Evolutionary conservation across 2,113 vertebrate genomes (phyloP).

Genomic region (Nymphicus hollandicus): DNA sequence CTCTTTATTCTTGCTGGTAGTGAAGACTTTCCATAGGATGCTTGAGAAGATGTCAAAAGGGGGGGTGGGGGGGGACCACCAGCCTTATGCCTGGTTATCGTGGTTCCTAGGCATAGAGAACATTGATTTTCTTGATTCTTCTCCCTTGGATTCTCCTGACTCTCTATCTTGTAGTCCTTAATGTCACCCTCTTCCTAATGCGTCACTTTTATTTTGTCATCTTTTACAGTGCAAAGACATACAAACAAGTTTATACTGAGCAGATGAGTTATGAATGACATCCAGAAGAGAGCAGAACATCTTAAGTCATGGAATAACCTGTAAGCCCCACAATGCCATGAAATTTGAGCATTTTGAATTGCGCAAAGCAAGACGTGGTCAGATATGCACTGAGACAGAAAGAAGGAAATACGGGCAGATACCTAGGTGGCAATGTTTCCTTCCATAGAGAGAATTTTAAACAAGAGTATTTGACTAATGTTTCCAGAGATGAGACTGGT

Average conservation of each 20-base stretch:
- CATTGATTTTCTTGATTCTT: background rate
- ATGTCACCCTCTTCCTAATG: background rate
- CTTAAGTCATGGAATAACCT: background rate
- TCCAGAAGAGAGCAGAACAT: background rate
- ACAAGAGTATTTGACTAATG: background rate
- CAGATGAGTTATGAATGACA: background rate
- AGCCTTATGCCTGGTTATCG: background rate
- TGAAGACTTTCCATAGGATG: background rate
- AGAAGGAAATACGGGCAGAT: background rate
- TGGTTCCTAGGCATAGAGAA: background rate
- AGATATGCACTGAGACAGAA: background rate
- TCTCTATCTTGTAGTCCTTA: background rate
- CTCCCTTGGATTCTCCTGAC: background rate
- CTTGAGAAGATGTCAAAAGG: background rate
- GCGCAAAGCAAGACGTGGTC: background rate
- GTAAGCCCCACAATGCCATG: background rate
- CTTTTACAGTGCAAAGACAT: background rate
- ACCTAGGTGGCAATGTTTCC: slow-evolving; percentile 1
- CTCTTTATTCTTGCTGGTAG: background rate
- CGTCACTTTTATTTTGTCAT: background rate
- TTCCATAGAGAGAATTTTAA: background rate
- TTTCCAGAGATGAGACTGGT: slow-evolving; percentile 5
- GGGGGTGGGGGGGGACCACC: fast-evolving
- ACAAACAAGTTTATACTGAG: background rate
- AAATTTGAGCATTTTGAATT: background rate